Conservation (phyloP, 2,888 invertebrate genomes). For the Rotaria sp. region DNA sequence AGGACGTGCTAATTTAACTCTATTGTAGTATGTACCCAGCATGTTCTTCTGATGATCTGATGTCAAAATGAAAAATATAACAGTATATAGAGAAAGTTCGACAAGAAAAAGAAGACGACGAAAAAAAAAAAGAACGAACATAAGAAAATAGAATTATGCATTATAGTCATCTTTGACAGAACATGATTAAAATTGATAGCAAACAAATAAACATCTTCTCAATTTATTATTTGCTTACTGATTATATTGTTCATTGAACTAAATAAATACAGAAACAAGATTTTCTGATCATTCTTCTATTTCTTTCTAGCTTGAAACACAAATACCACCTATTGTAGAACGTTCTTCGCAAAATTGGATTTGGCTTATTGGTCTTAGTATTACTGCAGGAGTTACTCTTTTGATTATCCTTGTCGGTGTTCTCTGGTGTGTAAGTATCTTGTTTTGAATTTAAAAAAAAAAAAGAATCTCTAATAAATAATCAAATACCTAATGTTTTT, state of each 20-base stretch:
- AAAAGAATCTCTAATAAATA: neutral
- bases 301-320: constrained; percentile 13
- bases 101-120: neutral
- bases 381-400: neutral
- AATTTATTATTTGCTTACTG: neutral
- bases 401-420: neutral
- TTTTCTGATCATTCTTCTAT: neutral
- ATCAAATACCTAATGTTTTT: neutral
- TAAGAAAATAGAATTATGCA: neutral
- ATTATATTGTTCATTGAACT: neutral
- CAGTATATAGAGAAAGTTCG: neutral
- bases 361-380: constrained; percentile 12
- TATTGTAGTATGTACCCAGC: too few relatives aligned
- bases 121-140: neutral
- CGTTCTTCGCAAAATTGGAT: neutral
- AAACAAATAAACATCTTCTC: neutral
- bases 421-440: constrained; percentile 26
- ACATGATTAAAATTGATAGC: neutral
- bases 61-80: neutral
- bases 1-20: neutral
- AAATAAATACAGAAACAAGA: neutral
- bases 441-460: neutral
- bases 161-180: neutral
- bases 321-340: constrained; percentile 9
- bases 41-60: too few relatives aligned